Base-by-base conservation (phyloP, 2,888 invertebrate species). In the Troides helena region DNA sequence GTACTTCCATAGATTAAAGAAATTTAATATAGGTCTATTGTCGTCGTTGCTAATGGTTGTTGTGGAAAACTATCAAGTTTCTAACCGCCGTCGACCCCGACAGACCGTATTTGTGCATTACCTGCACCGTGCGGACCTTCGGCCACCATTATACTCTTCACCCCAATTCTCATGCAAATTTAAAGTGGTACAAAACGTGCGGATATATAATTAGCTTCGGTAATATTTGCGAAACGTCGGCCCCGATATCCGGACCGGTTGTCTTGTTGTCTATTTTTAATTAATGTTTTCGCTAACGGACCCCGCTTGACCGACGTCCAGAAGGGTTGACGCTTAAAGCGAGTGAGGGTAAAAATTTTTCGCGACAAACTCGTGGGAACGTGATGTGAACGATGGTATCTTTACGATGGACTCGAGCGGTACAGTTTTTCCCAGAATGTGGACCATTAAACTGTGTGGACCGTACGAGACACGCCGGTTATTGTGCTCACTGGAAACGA, bases 151-250 rank as follows among this genome's bases (percentile, higher is more conserved):
- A 87, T 90, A 81, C 78, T 78, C 72, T 75, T 78, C 79, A 85
- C 85, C 84, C 81, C 84, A 79, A 89, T 91, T 91, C 90, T 82
- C 85, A 91, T 92, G 90, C 90, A 90, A 91, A 92, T 89, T 77
- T 72, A 74, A 80, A 14, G 23, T 39, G 39, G 10, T 83, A 87
- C 92, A 87, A 89, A 89, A 90, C 90, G 92, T 91, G 92, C 88
- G 87, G 89, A 90, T 89, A 89, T 87, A 92, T 92, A 93, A 93
- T 93, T 92, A 92, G 91, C 88, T 86, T 86, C 81, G 80, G 81
- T 80, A 74, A 77, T 74, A 78, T 77, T 72, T 74, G 76, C 78
- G 78, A 80, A 86, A 85, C 85, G 74, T 80, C 43, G 80, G 79
- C 74, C 69, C 75, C 39, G 21, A 39, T 10, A 76, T 75, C 77